These are phyloP conservation scores for Malacosoma neustria DNA, from an alignment of 2,888 invertebrate genomes.

Conservation along the genomic window DNA sequence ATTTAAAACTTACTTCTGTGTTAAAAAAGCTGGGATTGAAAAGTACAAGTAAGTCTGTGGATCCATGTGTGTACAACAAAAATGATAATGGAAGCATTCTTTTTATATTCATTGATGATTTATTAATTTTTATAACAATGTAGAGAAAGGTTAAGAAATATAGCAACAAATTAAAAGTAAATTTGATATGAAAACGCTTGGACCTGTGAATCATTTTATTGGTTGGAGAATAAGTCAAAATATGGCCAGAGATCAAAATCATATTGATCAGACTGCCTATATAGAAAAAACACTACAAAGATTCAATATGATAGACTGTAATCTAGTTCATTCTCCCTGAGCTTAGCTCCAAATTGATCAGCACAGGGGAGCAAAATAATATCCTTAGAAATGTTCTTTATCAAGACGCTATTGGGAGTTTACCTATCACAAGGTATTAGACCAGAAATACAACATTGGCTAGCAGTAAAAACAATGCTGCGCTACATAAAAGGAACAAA, in stretches of 20 bases:
- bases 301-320: too few relatives aligned
- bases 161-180: conserved; percentile 6
- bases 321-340: conserved; percentile 9
- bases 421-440: conserved; percentile 13
- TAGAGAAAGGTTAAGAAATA: conserved; percentile 7
- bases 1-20: conserved; percentile 1
- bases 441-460: too few relatives aligned
- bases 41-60: conserved; percentile 8
- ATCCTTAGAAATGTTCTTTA: conserved; percentile 7
- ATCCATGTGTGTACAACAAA: conserved; percentile 13
- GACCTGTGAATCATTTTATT: conserved; percentile 6
- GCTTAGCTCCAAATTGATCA: conserved; percentile 8
- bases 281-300: conserved; percentile 8
- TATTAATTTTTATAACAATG: conserved; percentile 6
- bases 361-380: conserved; percentile 4
- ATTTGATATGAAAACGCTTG: conserved; percentile 6
- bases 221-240: conserved; percentile 4
- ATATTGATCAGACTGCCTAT: too few relatives aligned
- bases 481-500: too few relatives aligned
- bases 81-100: conserved; percentile 2
- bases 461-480: too few relatives aligned
- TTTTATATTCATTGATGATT: conserved; percentile 5
- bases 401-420: conserved; percentile 12
- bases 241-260: conserved; percentile 4
- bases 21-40: too few relatives aligned